phyloP scores from a whole-genome alignment of 2,888 invertebrate genomes.

The Drosophila suboccidentalis region DNA sequence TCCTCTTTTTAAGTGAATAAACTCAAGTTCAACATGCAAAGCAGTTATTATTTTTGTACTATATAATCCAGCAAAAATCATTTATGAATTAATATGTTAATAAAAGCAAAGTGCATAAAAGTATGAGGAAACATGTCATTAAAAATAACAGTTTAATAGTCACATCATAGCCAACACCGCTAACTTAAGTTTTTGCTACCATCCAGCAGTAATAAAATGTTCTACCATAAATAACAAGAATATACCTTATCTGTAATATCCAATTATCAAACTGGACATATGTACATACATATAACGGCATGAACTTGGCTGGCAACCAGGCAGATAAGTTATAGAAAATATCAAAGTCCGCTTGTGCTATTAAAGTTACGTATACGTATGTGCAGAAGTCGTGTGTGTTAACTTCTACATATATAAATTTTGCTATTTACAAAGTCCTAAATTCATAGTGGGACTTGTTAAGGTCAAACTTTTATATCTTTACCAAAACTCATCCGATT shows the following conservation, averaged over 20 bases:
- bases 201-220: conserved; percentile 19
- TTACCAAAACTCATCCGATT: too few species aligned
- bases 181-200: conserved; percentile 26
- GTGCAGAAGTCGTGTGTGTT: not conserved
- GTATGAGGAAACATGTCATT: not conserved
- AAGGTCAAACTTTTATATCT: too few species aligned
- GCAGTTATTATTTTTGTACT: not conserved
- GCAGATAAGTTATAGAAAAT: conserved; percentile 23
- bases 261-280: conserved; percentile 46
- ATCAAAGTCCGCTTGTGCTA: conserved; percentile 38
- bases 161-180: not conserved
- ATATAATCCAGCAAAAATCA: not conserved
- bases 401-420: not conserved
- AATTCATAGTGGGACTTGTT: not conserved
- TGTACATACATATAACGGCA: conserved; percentile 4
- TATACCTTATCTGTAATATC: conserved; percentile 50
- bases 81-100: not conserved
- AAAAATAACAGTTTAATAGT: conserved; percentile 4
- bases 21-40: not conserved
- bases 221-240: conserved; percentile 30
- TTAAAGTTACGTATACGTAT: conserved; percentile 3
- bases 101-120: not conserved
- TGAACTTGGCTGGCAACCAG: conserved; percentile 22
- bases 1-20: not conserved
- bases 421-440: not conserved